A percentile compares a stretch with the other conserved stretches of the same genome.
Evolutionary conservation across 2,797 vertebrate species (phyloP).

Genomic region (Adrianichthys oophorus): DNA sequence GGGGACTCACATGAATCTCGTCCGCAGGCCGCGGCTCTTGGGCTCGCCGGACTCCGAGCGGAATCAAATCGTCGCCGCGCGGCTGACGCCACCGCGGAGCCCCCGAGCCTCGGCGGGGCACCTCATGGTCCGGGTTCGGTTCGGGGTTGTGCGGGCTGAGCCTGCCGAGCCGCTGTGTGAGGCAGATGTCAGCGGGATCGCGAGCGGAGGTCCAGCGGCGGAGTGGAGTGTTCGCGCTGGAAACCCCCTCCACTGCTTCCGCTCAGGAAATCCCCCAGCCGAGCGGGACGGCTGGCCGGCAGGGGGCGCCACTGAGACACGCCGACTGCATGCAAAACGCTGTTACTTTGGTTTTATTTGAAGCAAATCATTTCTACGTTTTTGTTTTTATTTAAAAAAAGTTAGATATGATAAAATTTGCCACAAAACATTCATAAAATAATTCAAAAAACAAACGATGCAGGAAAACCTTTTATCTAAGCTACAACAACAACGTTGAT

Average conservation of each 20-base stretch:
- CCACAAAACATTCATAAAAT: no score
- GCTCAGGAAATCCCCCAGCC: conserved; percentile 84
- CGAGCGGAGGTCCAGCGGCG: conserved; percentile 48
- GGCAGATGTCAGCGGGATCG: conserved; percentile 35
- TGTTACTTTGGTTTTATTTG: no score
- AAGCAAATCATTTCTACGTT: no score
- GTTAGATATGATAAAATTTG: no score
- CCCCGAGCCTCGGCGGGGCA: conserved; percentile 37
- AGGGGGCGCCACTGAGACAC: conserved; percentile 40
- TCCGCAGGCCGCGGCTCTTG: conserved; percentile 46
- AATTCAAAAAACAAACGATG: no score
- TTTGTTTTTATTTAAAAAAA: no score
- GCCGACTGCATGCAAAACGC: no score
- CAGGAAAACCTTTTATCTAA: no score
- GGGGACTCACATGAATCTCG: conserved; percentile 66
- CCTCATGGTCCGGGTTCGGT: conserved; percentile 55
- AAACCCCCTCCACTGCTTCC: conserved; percentile 84
- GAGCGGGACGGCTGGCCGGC: conserved; percentile 18
- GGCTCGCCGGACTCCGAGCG: conserved; percentile 27
- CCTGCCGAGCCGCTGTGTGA: conserved; percentile 1
- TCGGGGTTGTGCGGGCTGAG: conserved; percentile 1
- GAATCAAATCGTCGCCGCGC: conserved; percentile 57
- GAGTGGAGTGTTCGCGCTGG: conserved; percentile 68
- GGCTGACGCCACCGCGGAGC: conserved; percentile 42
- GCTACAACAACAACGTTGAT: no score